Evolutionary conservation across 1,140 invertebrate species (phyloP).

Genomic region (Scylla paramamosain): DNA sequence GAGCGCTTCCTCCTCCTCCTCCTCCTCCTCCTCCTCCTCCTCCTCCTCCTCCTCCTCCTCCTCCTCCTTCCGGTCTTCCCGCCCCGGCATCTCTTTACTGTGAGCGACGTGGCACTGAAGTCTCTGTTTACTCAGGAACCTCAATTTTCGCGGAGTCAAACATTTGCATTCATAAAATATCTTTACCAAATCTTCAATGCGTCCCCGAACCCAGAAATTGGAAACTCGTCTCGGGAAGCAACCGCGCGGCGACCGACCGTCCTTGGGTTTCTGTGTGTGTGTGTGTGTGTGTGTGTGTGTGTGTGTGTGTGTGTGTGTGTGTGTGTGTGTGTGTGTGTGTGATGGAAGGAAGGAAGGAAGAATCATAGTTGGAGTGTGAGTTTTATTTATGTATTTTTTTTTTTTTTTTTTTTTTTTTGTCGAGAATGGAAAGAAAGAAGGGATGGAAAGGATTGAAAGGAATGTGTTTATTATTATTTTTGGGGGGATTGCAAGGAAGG

Average conservation of each 20-base stretch:
- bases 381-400: no score
- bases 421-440: no score
- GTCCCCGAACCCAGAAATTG: conserved; percentile 41
- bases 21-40: background rate
- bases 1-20: background rate
- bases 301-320: no score
- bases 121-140: conserved; percentile 39
- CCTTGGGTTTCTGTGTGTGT: background rate
- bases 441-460: no score
- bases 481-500: no score
- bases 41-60: background rate
- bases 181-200: conserved; percentile 43
- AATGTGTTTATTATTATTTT: no score
- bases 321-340: no score
- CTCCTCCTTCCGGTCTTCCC: background rate
- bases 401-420: no score
- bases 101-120: background rate
- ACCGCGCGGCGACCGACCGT: background rate
- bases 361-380: no score
- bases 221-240: background rate
- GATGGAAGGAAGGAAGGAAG: no score
- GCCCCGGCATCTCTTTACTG: background rate
- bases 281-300: no score
- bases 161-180: conserved; percentile 49
- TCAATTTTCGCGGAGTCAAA: conserved; percentile 48